Base-by-base conservation (phyloP, 1,140 invertebrate genomes). In the Planococcus citri region DNA sequence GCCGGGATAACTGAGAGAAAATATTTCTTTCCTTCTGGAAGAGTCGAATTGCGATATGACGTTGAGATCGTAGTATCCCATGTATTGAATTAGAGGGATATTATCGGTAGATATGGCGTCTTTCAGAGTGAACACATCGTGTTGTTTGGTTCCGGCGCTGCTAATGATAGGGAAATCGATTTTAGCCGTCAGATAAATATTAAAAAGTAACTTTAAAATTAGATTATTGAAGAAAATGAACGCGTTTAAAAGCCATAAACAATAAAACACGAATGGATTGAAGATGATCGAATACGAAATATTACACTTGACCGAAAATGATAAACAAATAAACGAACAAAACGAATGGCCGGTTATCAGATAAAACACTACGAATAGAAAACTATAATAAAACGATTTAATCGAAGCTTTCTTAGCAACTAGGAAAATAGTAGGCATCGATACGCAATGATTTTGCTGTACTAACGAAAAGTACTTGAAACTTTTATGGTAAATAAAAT, bases 1-100 rank as follows among this genome's bases (percentile, higher is more conserved):
- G 25, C 88, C 87, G 64, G 89, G 89, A 75, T 87, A 83, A 68
- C 88, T 90, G 0, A 92, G 76, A 14, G 83, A 83, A 74, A 88
- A 92, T 22, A 91, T 79, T 68, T 83, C 75, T 41, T 76, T 71
- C 71, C 88, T 82, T 72, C 87, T 80, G 1, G 64, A 1, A 60
- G 76, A 74, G 61, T 85, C 83, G 69, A 81, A 85, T 73, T 83
- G 80, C 8, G 86, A 79, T 51, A 89, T 73, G 17, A 82, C 82
- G 69, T 82, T 80, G 2, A 91, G 78, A 77, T 89, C 88, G 37
- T 86, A 78, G 68, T 85, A 87, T 1, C 85, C 88, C 38, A 90
- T 79, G 74, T 87, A 85, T 74, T 86, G 86, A 60, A 88, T 80
- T 37, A 89, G 85, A 6, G 83, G 85, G 24, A 83, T 77, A 74